These are phyloP conservation scores for Drymonia ruficornis DNA, from an alignment of 2,888 invertebrate genomes.

Conservation along the genomic window DNA sequence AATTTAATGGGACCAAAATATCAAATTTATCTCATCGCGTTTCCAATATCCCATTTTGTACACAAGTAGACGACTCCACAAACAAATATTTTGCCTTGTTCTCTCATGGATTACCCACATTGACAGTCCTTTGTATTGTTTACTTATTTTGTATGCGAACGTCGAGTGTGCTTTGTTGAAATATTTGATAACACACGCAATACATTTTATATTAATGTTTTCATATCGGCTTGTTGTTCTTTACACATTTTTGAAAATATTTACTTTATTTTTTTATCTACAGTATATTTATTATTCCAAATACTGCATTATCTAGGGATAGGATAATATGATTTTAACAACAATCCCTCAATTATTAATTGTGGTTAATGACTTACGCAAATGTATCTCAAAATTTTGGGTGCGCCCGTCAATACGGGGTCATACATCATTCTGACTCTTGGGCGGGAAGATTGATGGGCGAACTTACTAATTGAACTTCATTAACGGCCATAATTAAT, in stretches of 20 bases:
- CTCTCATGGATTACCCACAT: slow-evolving; percentile 47
- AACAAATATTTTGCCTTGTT: slow-evolving; percentile 49
- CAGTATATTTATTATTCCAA: background rate
- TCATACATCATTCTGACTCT: slow-evolving; percentile 60
- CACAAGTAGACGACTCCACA: slow-evolving; percentile 38
- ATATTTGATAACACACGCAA: slow-evolving; percentile 28
- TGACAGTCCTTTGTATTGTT: slow-evolving; percentile 49
- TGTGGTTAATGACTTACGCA: slow-evolving; percentile 40
- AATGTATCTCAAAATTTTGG: slow-evolving; percentile 48
- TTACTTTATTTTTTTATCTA: background rate
- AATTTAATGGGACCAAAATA: slow-evolving; percentile 10
- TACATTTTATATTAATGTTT: slow-evolving; percentile 19
- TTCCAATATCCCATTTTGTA: slow-evolving; percentile 24
- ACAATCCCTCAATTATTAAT: slow-evolving; percentile 18
- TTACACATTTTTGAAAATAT: background rate
- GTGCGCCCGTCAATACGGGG: slow-evolving; percentile 50
- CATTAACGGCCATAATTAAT: slow-evolving; percentile 61
- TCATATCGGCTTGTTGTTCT: background rate
- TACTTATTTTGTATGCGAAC: slow-evolving; percentile 34
- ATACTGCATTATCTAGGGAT: too few species aligned
- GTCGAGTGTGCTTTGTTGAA: slow-evolving; percentile 14
- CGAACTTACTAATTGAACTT: slow-evolving; percentile 60
- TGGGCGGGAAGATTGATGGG: slow-evolving; percentile 61
- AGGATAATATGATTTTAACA: too few species aligned
- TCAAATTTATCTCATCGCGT: slow-evolving; percentile 16